Base-by-base conservation (phyloP, 1,140 invertebrate genomes). In the Holotrichia oblita region DNA sequence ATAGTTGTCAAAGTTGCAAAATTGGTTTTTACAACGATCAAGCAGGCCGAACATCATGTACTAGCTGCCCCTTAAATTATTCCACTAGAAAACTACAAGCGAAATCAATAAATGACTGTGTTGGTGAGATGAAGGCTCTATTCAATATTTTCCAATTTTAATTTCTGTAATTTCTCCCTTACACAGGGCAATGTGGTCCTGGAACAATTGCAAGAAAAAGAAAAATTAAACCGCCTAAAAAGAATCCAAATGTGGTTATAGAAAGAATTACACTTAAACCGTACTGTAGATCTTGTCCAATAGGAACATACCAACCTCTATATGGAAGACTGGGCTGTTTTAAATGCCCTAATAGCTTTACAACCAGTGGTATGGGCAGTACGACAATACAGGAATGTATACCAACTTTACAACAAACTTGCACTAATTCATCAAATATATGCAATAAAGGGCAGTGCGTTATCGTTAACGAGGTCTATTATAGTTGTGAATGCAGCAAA, bases 11-110 rank as follows among this genome's bases (percentile, higher is more conserved):
- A 61, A 85, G 89, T 20, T 94, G 93, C 83, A 84, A 86, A 22
- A 82, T 89, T 72, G 92, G 92, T 6, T 89, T 88, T n/a, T 94
- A 91, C 81, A 92, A 93, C 81, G 88, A 89, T 42, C 64, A 85
- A 44, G 85, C 89, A 61, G 92, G 91, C 40, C 88, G 90, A 61
- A 82, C 86, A 0, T 84, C 85, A 0, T 94, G 93, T 82, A 82
- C 88, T 40, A 85, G 87, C 12, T 94, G 93, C 85, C 92, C 93
- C 0, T 78, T 85, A n/a, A 85, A 89, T 80, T 90, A 89, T 22
- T 92, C 89, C 1, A 94, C 93, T 0, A 88, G 87, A 72, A 87
- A 86, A 78, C 85, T 88, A 34, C 89, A 90, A 74, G 87, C 91
- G 0, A 91, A 89, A 83, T 89, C 87, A 73, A 76, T 85, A 20